Conservation (phyloP, 2,113 vertebrate species). For the Gorsachius goisagi region DNA sequence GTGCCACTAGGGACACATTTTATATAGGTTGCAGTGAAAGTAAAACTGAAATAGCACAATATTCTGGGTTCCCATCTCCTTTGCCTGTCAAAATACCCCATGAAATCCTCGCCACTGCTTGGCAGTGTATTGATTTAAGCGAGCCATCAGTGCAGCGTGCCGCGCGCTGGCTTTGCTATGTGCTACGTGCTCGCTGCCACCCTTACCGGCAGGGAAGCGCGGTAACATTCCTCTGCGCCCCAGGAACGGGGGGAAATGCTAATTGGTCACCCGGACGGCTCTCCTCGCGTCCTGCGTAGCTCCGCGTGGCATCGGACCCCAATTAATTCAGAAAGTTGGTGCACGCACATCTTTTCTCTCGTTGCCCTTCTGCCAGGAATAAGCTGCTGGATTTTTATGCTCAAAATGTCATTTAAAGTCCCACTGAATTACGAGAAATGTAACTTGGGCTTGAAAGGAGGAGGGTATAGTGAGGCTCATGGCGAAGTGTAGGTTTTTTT, state of each 20-base stretch:
- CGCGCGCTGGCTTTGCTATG: not conserved
- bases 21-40: constrained; percentile 35
- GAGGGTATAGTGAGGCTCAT: not conserved
- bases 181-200: constrained; percentile 1
- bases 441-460: not conserved
- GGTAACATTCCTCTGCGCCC: not conserved
- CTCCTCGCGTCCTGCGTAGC: not conserved
- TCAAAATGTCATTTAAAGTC: not conserved
- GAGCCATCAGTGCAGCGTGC: constrained; percentile 17
- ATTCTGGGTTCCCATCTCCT: constrained; percentile 21
- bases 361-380: not conserved
- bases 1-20: constrained; percentile 6
- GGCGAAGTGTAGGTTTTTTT: not conserved
- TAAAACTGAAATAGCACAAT: constrained; percentile 41
- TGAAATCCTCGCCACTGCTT: constrained; percentile 30
- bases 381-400: not conserved
- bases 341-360: not conserved
- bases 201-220: not conserved
- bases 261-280: constrained; percentile 35
- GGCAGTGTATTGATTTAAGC: constrained; percentile 51
- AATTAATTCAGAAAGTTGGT: constrained; percentile 27
- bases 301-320: not conserved
- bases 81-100: constrained; percentile 55
- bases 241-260: constrained; percentile 23
- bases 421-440: not conserved